Conservation (phyloP, 2,113 vertebrate genomes). For the Eurypyga helias region DNA sequence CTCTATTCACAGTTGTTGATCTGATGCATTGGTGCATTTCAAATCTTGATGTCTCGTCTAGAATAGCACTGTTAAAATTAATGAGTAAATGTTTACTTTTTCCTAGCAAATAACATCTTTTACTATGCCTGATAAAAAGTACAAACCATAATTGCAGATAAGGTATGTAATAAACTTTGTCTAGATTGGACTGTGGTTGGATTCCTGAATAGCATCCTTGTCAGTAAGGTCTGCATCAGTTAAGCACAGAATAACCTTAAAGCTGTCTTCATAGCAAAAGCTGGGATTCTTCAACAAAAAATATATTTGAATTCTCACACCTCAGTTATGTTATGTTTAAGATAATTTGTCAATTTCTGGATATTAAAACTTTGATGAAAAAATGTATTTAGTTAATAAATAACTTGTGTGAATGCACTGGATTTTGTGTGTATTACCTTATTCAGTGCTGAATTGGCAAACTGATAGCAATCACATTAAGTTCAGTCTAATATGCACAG, state of each 20-base stretch:
- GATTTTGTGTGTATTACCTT: background rate
- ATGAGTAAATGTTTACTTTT: slow-evolving; percentile 1
- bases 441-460: background rate
- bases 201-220: background rate
- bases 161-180: background rate
- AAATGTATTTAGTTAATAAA: slow-evolving; percentile 70
- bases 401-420: background rate
- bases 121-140: background rate
- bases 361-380: background rate
- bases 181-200: background rate
- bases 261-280: slow-evolving; percentile 9
- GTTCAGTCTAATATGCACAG: background rate
- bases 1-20: background rate
- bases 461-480: background rate
- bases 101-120: background rate
- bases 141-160: background rate
- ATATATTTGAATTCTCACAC: slow-evolving; percentile 42
- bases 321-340: background rate
- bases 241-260: background rate
- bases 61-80: background rate
- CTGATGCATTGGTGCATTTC: background rate
- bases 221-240: background rate
- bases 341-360: background rate
- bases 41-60: background rate
- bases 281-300: slow-evolving; percentile 18